These are phyloP conservation scores for Hystrix brachyura DNA, from an alignment of 2,113 vertebrate genomes.

Conservation along the genomic window DNA sequence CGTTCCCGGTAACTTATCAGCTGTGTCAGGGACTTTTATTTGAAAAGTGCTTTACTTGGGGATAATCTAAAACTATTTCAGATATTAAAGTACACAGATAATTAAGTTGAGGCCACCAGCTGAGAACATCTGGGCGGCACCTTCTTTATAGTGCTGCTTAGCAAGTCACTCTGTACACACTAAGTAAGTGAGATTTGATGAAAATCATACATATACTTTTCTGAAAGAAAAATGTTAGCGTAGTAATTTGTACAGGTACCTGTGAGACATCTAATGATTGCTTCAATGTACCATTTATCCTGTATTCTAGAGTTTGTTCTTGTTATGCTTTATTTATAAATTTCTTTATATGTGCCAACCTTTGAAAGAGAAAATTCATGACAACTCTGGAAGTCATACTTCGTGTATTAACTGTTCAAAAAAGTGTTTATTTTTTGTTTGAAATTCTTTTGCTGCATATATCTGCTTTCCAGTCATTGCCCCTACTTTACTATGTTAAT, in stretches of 20 bases:
- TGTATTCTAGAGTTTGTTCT: neutral
- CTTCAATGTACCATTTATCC: neutral
- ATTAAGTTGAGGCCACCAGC: neutral
- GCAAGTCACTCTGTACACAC: neutral
- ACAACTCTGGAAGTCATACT: conserved; percentile 18
- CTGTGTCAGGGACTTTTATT: conserved; percentile 39
- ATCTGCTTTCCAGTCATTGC: conserved; percentile 10
- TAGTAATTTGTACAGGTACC: neutral
- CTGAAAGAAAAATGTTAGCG: neutral
- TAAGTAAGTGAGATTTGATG: neutral
- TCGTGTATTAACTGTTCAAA: conserved; percentile 35
- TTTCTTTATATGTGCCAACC: conserved; percentile 7
- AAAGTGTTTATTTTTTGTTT: conserved; percentile 29
- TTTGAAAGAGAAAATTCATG: conserved; percentile 50
- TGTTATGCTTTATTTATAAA: conserved; percentile 11
- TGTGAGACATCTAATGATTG: neutral
- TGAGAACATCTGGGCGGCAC: neutral
- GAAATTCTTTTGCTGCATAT: neutral
- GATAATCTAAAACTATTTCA: neutral
- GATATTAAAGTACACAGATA: neutral
- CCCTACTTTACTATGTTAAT: conserved; percentile 32
- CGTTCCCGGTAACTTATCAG: neutral
- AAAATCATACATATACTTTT: neutral
- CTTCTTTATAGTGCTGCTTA: neutral
- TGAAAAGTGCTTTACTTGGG: neutral